Percentiles rank a stretch among this genome's conserved stretches.
These are phyloP conservation scores for Oxytorus armatus DNA, from an alignment of 2,888 invertebrate genomes.

Conservation along the genomic window DNA sequence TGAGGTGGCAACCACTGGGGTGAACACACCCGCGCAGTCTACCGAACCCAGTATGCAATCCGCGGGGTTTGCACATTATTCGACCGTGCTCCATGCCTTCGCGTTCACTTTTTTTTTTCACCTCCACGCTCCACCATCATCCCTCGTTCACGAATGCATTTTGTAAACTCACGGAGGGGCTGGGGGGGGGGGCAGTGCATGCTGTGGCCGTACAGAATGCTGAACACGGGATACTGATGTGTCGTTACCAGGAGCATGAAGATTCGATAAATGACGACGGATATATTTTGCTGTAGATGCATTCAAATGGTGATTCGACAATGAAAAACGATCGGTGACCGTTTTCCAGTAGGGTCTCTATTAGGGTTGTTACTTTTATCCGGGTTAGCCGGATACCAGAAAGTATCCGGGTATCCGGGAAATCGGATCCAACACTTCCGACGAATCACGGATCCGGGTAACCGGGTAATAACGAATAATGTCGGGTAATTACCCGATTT, in stretches of 20 bases:
- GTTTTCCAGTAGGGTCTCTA: too few species aligned
- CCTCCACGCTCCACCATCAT: background rate
- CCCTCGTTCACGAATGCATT: background rate
- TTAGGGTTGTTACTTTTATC: too few species aligned
- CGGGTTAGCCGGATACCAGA: too few species aligned
- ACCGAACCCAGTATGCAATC: slow-evolving; percentile 20
- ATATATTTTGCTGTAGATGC: background rate
- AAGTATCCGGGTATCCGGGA: too few species aligned
- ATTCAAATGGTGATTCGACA: background rate
- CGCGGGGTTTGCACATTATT: slow-evolving; percentile 2
- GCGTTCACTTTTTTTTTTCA: background rate
- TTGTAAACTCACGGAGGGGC: background rate
- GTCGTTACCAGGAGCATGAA: background rate
- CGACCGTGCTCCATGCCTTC: background rate
- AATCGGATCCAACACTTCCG: too few species aligned
- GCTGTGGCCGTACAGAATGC: background rate
- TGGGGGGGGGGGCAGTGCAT: background rate
- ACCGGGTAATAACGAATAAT: too few species aligned
- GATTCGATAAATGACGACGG: background rate
- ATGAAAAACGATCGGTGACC: background rate
- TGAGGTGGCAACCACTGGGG: background rate
- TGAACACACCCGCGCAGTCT: slow-evolving; percentile 43
- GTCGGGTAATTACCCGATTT: too few species aligned
- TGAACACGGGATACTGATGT: background rate
- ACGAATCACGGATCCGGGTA: too few species aligned